A percentile compares a stretch with the other conserved stretches of the same genome.
phyloP scores from a whole-genome alignment of 1,140 invertebrate species.

The Drosophila hydei region DNA sequence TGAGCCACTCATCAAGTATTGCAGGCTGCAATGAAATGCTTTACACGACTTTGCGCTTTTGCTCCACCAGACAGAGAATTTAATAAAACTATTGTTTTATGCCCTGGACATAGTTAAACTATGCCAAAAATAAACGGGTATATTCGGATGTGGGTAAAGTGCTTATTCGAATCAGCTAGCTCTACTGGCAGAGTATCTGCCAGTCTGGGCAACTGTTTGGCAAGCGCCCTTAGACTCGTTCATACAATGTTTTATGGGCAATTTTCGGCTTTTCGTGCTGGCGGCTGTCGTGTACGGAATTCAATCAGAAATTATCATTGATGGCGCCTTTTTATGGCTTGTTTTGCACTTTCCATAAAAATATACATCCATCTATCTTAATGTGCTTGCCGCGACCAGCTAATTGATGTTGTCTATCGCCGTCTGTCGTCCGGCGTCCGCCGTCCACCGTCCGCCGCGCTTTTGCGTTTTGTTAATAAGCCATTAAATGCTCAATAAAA shows the following conservation, averaged over 20 bases:
- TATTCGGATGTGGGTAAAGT: no score
- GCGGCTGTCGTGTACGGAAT: conserved; percentile 44
- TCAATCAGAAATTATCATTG: conserved; percentile 47
- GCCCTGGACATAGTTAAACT: no score
- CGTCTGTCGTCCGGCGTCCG: conserved; percentile 18
- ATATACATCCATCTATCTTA: conserved; percentile 25
- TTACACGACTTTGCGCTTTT: neutral
- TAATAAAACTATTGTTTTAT: no score
- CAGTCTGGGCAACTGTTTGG: neutral
- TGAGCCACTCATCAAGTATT: conserved; percentile 40
- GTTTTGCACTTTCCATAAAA: conserved; percentile 43
- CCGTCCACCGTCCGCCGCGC: conserved; percentile 28
- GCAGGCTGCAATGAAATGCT: conserved; percentile 46
- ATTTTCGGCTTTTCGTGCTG: conserved; percentile 15
- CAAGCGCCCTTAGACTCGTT: neutral
- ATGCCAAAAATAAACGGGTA: no score
- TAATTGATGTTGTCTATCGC: conserved; percentile 51
- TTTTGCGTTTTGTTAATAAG: conserved; percentile 74
- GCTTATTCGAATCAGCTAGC: no score
- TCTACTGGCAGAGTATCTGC: no score
- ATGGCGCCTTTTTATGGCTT: conserved; percentile 50
- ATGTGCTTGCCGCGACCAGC: conserved; percentile 19
- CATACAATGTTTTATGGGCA: conserved; percentile 17
- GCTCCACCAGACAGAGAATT: no score
- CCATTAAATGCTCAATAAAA: conserved; percentile 74